Conservation (phyloP, 2,113 vertebrate genomes). For the Percopsis transmontana region DNA sequence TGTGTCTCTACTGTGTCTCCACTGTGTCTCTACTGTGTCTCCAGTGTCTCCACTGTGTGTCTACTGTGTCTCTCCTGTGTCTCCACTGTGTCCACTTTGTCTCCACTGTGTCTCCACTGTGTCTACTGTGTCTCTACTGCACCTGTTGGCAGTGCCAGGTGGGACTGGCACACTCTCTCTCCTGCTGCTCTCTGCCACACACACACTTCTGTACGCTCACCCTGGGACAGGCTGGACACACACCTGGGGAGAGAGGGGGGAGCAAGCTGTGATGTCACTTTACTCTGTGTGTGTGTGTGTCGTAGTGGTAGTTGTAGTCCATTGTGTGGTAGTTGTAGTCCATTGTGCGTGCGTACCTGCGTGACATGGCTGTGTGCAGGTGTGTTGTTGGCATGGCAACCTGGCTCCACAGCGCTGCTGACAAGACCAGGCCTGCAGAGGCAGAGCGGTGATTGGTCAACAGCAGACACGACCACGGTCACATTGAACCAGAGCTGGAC, state of each 20-base stretch:
- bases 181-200: constrained; percentile 81
- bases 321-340: too few species aligned
- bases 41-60: too few species aligned
- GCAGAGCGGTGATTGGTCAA: neutral
- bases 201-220: constrained; percentile 90
- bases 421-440: constrained; percentile 84
- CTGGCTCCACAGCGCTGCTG: constrained; percentile 77
- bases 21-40: too few species aligned
- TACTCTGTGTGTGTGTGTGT: constrained; percentile 1
- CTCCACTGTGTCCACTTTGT: too few species aligned
- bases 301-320: too few species aligned
- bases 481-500: neutral
- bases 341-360: constrained; percentile 47
- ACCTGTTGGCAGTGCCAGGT: constrained; percentile 89
- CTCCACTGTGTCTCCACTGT: neutral
- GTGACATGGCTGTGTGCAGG: constrained; percentile 55
- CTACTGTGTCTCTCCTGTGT: too few species aligned
- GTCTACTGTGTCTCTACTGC: neutral
- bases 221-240: constrained; percentile 87
- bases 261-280: too few species aligned
- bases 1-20: neutral
- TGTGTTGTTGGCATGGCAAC: constrained; percentile 87
- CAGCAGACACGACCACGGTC: neutral
- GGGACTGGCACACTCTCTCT: constrained; percentile 89
- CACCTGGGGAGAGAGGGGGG: constrained; percentile 70